Conservation (phyloP, 2,797 vertebrate species). For the Anas bernieri region DNA sequence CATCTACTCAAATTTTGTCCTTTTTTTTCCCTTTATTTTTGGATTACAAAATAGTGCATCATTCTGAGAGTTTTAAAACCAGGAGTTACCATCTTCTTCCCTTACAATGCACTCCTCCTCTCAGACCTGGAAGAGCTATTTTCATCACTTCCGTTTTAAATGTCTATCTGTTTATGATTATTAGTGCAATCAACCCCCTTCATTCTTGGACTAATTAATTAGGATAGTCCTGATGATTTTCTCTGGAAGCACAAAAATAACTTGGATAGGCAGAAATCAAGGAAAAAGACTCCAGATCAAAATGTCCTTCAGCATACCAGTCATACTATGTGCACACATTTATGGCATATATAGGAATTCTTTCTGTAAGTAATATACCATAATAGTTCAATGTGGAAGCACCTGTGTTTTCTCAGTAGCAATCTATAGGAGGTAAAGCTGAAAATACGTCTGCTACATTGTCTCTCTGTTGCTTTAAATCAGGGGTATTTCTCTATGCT, state of each 20-base stretch:
- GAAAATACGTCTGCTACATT: background rate
- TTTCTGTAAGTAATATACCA: background rate
- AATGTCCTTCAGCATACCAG: background rate
- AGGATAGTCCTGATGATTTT: background rate
- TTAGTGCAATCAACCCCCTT: slow-evolving; percentile 11
- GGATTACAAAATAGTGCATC: background rate
- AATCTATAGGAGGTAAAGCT: background rate
- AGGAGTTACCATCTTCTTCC: background rate
- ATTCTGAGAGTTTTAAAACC: background rate
- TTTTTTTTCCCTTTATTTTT: background rate
- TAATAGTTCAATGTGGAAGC: background rate
- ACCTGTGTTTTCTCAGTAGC: accelerated
- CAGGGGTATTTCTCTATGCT: background rate
- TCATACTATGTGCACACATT: background rate
- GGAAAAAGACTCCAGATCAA: background rate
- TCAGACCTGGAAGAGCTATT: background rate
- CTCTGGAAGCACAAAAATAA: background rate
- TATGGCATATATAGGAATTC: background rate
- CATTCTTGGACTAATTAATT: slow-evolving; percentile 37
- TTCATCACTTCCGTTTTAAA: background rate
- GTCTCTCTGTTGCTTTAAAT: background rate
- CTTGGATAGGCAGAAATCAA: background rate
- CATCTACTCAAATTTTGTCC: background rate
- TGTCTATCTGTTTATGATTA: background rate
- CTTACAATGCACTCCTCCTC: background rate